Evolutionary conservation across 2,888 invertebrate species (phyloP).

Genomic region (Halictus quadricinctus): DNA sequence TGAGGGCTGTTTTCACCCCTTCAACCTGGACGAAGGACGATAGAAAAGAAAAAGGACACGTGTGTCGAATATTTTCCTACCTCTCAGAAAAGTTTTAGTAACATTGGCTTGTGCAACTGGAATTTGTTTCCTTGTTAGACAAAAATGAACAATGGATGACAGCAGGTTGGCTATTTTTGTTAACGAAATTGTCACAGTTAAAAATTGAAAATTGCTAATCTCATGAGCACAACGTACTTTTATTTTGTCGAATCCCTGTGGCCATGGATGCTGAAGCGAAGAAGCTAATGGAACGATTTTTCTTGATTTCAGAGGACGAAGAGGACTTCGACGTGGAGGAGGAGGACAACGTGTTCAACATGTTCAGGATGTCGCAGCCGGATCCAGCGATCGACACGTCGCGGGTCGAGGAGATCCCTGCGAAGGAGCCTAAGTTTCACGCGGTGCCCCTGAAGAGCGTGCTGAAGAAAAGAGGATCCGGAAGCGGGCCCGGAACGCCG

Average conservation of each 20-base stretch:
- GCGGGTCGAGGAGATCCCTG: constrained; percentile 95
- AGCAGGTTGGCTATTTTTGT: too few relatives aligned
- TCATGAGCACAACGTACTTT: background rate
- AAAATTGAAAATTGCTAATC: too few relatives aligned
- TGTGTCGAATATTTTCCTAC: too few relatives aligned
- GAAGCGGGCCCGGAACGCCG: constrained; percentile 87
- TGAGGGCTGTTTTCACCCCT: too few relatives aligned
- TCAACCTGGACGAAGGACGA: too few relatives aligned
- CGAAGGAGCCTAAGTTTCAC: constrained; percentile 95
- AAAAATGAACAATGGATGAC: too few relatives aligned
- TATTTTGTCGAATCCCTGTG: background rate
- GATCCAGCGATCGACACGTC: constrained; percentile 90
- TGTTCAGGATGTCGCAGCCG: constrained; percentile 85
- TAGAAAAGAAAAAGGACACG: too few relatives aligned
- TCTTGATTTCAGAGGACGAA: constrained; percentile 82
- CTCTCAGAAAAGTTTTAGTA: too few relatives aligned
- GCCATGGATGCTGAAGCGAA: background rate
- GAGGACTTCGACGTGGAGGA: constrained; percentile 88
- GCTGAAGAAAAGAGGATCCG: constrained; percentile 90
- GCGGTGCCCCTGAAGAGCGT: constrained; percentile 96
- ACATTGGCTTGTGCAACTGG: too few relatives aligned
- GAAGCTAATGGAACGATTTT: background rate
- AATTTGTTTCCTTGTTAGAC: too few relatives aligned
- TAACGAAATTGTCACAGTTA: too few relatives aligned
- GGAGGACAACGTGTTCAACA: constrained; percentile 83